Conservation (phyloP, 2,888 invertebrate species). For the Lepidocyrtinus sp. region DNA sequence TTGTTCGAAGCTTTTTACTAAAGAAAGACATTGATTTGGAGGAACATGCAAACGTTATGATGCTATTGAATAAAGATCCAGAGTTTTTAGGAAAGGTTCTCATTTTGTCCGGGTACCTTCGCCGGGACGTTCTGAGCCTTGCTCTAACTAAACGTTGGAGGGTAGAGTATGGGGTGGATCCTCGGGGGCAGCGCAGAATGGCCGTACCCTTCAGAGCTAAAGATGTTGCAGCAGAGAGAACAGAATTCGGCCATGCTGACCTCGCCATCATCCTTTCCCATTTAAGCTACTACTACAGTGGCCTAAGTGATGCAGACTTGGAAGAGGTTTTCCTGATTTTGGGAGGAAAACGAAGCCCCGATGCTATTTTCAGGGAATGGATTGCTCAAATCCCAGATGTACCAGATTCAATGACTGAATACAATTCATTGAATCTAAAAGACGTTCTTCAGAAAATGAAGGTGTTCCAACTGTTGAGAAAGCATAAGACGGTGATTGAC, state of each 20-base stretch:
- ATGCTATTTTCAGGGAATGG: slow-evolving; percentile 8
- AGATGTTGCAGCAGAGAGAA: slow-evolving; percentile 58
- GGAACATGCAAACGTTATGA: slow-evolving; percentile 27
- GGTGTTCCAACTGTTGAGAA: slow-evolving; percentile 12
- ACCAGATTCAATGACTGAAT: slow-evolving; percentile 16
- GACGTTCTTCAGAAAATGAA: slow-evolving; percentile 32
- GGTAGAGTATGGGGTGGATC: slow-evolving; percentile 64
- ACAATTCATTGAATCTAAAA: slow-evolving; percentile 38
- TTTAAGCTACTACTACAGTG: slow-evolving; percentile 57
- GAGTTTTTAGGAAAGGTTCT: slow-evolving; percentile 26
- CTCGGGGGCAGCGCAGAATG: slow-evolving; percentile 34
- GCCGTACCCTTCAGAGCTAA: slow-evolving; percentile 62
- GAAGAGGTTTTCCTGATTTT: slow-evolving; percentile 29
- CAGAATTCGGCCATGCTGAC: slow-evolving; percentile 63
- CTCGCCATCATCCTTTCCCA: slow-evolving; percentile 52
- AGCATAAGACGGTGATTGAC: slow-evolving; percentile 27
- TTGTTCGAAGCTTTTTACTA: slow-evolving; percentile 32
- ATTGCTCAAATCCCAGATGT: slow-evolving; percentile 16
- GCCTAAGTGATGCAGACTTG: slow-evolving; percentile 37
- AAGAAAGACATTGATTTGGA: slow-evolving; percentile 22
- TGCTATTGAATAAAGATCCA: slow-evolving; percentile 8
- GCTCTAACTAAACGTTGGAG: slow-evolving; percentile 62
- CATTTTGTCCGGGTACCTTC: slow-evolving; percentile 57
- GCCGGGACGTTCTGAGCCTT: slow-evolving; percentile 47
- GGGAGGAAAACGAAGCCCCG: neutral